A percentile compares a stretch with the other conserved stretches of the same genome.
phyloP scores from a whole-genome alignment of 2,113 vertebrate genomes.

The Calyptomena viridis region DNA sequence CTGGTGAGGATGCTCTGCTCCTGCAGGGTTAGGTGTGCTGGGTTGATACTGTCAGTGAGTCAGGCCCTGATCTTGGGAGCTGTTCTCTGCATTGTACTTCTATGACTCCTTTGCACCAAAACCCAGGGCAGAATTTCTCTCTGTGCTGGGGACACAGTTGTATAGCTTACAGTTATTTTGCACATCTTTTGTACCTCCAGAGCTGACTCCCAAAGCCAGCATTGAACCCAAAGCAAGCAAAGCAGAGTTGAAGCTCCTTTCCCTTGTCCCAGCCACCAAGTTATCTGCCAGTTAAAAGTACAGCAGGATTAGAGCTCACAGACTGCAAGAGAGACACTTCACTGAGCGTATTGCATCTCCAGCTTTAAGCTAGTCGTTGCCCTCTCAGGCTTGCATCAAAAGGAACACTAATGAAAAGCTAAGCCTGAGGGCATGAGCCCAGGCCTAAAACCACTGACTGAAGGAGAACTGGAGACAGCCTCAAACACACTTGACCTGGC shows the following conservation, averaged over 20 bases:
- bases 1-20: background rate
- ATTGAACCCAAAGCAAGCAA: background rate
- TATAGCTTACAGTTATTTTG: background rate
- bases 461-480: background rate
- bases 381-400: background rate
- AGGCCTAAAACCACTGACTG: background rate
- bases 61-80: background rate
- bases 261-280: background rate
- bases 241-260: background rate
- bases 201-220: background rate
- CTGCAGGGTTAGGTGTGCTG: background rate
- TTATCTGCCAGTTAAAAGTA: background rate
- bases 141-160: background rate
- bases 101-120: background rate
- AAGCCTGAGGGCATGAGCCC: background rate
- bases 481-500: background rate
- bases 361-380: background rate
- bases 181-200: background rate
- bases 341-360: background rate
- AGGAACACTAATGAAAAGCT: background rate
- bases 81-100: background rate
- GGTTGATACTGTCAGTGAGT: background rate
- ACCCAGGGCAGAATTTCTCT: background rate
- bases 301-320: background rate
- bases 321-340: background rate